Conservation (phyloP, 2,113 vertebrate genomes). For the Oreotrochilus melanogaster region DNA sequence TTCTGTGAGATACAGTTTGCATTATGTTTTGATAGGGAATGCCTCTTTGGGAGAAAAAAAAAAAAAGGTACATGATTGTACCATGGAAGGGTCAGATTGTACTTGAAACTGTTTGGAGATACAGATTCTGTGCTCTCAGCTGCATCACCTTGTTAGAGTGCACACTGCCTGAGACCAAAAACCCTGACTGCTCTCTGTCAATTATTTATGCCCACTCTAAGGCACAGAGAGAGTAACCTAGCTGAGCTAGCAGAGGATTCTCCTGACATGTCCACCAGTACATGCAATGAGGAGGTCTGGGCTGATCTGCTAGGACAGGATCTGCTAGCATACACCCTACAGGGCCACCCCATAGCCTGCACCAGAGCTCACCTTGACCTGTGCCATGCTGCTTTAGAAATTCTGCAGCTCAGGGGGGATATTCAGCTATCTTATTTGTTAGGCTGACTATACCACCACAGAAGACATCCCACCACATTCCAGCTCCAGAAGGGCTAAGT, state of each 20-base stretch:
- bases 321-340: no score
- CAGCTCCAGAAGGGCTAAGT: neutral
- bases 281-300: fast-evolving
- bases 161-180: neutral
- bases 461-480: neutral
- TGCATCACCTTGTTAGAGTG: neutral
- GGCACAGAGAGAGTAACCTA: neutral
- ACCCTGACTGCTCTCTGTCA: neutral
- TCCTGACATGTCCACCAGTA: neutral
- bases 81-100: neutral
- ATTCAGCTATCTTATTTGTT: neutral
- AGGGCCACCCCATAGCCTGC: neutral
- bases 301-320: neutral
- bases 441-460: neutral
- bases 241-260: neutral
- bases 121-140: neutral
- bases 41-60: neutral
- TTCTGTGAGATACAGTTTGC: neutral
- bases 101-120: neutral
- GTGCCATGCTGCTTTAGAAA: fast-evolving
- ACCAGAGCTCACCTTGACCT: fast-evolving
- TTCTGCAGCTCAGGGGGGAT: neutral
- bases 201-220: neutral
- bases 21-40: neutral
- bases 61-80: neutral